Conservation (phyloP, 2,888 invertebrate genomes). For the Leucophenga maculata region DNA sequence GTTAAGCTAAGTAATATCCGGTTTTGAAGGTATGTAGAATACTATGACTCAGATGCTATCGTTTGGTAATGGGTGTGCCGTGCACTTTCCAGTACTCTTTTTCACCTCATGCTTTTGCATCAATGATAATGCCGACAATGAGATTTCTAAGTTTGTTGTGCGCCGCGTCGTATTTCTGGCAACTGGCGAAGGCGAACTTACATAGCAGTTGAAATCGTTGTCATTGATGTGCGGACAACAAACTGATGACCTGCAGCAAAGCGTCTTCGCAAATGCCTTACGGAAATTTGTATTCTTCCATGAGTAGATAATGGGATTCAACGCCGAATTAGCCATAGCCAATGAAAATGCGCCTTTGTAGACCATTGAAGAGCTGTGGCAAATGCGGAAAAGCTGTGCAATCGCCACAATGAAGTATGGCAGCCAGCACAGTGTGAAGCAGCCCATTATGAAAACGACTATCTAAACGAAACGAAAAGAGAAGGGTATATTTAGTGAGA, state of each 20-base stretch:
- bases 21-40: too few relatives aligned
- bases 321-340: conserved; percentile 85
- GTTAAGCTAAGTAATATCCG: too few relatives aligned
- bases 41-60: too few relatives aligned
- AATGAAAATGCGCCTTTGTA: conserved; percentile 80
- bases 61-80: too few relatives aligned
- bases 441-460: conserved; percentile 83
- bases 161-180: too few relatives aligned
- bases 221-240: conserved; percentile 13
- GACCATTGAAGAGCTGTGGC: conserved; percentile 74
- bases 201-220: background rate
- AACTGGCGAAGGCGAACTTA: background rate
- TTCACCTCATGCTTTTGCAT: conserved; percentile 2
- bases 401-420: conserved; percentile 83
- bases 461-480: conserved; percentile 75
- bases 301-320: conserved; percentile 88
- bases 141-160: background rate
- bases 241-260: conserved; percentile 78
- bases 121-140: conserved; percentile 4
- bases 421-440: conserved; percentile 87
- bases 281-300: conserved; percentile 88
- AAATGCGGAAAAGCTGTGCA: conserved; percentile 75
- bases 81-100: too few relatives aligned
- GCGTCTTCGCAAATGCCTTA: conserved; percentile 79
- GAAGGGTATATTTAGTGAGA: background rate